A percentile compares a stretch with the other conserved stretches of the same genome.
Evolutionary conservation across 1,140 invertebrate species (phyloP).

Genomic region (Trichomalopsis sarcophagae): DNA sequence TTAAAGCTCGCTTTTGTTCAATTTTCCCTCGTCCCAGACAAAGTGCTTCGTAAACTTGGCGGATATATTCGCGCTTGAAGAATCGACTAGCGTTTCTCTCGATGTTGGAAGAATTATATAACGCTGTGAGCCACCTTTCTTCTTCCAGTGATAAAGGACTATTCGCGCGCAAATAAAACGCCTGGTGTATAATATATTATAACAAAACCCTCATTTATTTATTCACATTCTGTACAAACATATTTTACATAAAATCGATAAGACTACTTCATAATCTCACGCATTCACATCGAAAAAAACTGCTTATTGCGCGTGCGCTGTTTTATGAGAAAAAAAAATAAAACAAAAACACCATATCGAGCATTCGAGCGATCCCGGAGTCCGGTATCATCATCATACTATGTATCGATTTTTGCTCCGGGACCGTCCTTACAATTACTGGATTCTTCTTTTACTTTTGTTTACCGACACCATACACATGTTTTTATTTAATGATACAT

Average conservation of each 20-base stretch:
- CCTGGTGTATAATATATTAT: constrained; percentile 52
- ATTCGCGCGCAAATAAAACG: constrained; percentile 5
- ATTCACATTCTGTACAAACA: constrained; percentile 74
- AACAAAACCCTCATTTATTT: constrained; percentile 73
- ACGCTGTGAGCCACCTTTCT: not conserved
- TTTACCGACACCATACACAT: constrained; percentile 48
- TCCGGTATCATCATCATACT: not conserved
- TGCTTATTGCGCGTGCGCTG: constrained; percentile 14
- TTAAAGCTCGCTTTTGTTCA: too few species aligned
- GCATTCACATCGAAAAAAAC: constrained; percentile 40
- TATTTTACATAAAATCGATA: constrained; percentile 72
- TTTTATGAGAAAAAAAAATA: constrained; percentile 7
- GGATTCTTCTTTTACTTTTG: constrained; percentile 33
- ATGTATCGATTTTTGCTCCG: not conserved
- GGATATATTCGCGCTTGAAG: too few species aligned
- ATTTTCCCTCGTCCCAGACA: too few species aligned
- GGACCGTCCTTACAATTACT: constrained; percentile 17
- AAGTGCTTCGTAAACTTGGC: too few species aligned
- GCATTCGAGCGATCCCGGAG: not conserved
- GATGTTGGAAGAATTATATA: too few species aligned
- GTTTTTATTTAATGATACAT: constrained; percentile 38
- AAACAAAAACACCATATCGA: constrained; percentile 14
- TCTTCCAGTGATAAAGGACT: not conserved
- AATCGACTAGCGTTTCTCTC: too few species aligned
- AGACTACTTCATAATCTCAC: constrained; percentile 45